phyloP scores from a whole-genome alignment of 2,113 vertebrate genomes.

The Cochlearius cochlearius region DNA sequence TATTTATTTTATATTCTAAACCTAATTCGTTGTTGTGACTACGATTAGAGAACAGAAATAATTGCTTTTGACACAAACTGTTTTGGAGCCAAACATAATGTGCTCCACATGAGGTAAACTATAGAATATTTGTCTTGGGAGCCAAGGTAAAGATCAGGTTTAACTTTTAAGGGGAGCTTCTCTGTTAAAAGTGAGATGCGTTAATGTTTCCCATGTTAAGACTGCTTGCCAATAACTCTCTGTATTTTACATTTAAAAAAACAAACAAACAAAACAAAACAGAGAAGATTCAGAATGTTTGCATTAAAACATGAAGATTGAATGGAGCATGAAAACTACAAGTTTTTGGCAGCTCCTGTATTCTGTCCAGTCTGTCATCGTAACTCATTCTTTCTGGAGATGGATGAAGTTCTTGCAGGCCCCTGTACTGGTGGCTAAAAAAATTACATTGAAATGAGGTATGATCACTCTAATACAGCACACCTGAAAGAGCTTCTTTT shows the following conservation, averaged over 20 bases:
- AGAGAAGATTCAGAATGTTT: background rate
- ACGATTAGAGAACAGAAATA: constrained; percentile 21
- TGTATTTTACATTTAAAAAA: background rate
- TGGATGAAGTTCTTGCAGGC: background rate
- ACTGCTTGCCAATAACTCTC: background rate
- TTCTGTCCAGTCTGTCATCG: background rate
- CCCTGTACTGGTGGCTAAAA: background rate
- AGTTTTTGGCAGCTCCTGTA: background rate
- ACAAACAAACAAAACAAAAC: background rate
- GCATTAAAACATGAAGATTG: background rate
- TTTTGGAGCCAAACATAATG: constrained; percentile 34
- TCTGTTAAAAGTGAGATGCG: background rate
- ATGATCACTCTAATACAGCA: background rate
- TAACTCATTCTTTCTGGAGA: background rate
- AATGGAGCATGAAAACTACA: background rate
- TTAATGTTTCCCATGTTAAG: constrained; percentile 47
- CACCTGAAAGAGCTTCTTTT: background rate
- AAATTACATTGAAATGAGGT: background rate
- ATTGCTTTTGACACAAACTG: constrained; percentile 47
- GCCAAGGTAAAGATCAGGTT: constrained; percentile 30
- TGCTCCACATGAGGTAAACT: constrained; percentile 34
- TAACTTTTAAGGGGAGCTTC: constrained; percentile 19
- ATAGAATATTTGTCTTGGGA: constrained; percentile 20
- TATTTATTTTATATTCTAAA: constrained; percentile 9
- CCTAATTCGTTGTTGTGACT: background rate